Base-by-base conservation (phyloP, 2,113 vertebrate genomes). In the Peromyscus leucopus region DNA sequence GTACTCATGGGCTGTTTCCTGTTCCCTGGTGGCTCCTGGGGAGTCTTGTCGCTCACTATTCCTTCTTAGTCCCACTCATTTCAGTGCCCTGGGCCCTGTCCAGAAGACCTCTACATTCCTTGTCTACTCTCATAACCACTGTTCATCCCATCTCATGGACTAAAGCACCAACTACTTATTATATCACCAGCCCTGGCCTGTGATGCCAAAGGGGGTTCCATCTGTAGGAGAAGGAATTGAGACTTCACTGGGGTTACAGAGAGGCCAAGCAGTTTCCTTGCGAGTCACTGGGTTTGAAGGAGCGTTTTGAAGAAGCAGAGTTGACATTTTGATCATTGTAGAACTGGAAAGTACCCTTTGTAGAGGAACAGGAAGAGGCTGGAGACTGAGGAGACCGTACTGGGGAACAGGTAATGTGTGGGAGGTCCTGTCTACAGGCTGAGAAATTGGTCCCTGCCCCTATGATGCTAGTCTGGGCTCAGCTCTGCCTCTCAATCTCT, bases 321-420 rank as follows among this genome's bases (percentile, higher is more conserved):
- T 2, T 85, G 63, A 86, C 21, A 4, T 10, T 2, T 19, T 24
- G 46, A 75, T 69, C 71, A 26, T 78, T 93, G 71, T 55, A 89
- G 79, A 93, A 91, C 89, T 72, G 46, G 89, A 85, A 90, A 92
- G 85, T 75, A 11, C 76, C 57, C 28, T 46, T 55, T n/a, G 42
- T 82, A 93, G 59, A 65, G 15, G 39, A 42, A 67, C 36, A 93
- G 22, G 72, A 72, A 59, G 42, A 61, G 59, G 71, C 76, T 57
- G 48, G 82, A 74, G 57, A 26, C 8, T 46, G 59, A 22, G 5
- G 46, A 65, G 89, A 33, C 19, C 5, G 75, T 22, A 2, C 15
- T 31, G 24, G 72, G 28, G 72, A 26, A 16, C 8, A 46, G 78
- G 36, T 11, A 39, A 19, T 65, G 24, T 10, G 46, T 4, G 39